These are phyloP conservation scores for Semicossyphus pulcher DNA, from an alignment of 2,113 vertebrate species.

Conservation along the genomic window DNA sequence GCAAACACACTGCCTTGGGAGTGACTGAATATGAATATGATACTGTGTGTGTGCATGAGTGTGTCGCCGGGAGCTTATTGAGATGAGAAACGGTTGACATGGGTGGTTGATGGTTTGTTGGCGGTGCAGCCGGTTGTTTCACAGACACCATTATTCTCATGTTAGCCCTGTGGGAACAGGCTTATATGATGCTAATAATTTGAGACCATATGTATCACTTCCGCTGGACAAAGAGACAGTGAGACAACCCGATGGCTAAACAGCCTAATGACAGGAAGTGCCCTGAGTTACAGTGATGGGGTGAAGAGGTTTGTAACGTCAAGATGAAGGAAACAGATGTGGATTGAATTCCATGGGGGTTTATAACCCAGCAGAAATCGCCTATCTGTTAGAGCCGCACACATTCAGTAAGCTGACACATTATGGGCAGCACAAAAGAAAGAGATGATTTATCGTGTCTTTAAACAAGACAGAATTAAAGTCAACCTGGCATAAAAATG, in stretches of 20 bases:
- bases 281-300: neutral
- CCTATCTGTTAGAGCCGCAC: constrained; percentile 5
- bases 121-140: constrained; percentile 27
- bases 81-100: constrained; percentile 27
- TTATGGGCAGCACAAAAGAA: neutral
- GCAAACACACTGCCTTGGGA: neutral
- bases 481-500: too few species aligned
- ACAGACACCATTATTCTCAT: constrained; percentile 18
- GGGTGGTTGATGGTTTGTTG: constrained; percentile 19
- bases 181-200: constrained; percentile 27
- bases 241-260: neutral
- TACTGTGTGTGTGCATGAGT: constrained; percentile 7
- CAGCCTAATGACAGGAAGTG: neutral
- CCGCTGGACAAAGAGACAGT: neutral
- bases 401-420: neutral
- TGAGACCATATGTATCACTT: constrained; percentile 10
- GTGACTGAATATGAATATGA: constrained; percentile 31
- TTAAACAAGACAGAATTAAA: too few species aligned
- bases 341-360: constrained; percentile 43
- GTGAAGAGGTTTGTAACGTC: constrained; percentile 1
- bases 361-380: constrained; percentile 34
- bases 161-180: constrained; percentile 4
- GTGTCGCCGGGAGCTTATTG: constrained; percentile 32
- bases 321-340: constrained; percentile 32
- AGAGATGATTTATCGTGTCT: neutral